Evolutionary conservation across 2,113 vertebrate species (phyloP).

Genomic region (Erythrocercus mccallii): DNA sequence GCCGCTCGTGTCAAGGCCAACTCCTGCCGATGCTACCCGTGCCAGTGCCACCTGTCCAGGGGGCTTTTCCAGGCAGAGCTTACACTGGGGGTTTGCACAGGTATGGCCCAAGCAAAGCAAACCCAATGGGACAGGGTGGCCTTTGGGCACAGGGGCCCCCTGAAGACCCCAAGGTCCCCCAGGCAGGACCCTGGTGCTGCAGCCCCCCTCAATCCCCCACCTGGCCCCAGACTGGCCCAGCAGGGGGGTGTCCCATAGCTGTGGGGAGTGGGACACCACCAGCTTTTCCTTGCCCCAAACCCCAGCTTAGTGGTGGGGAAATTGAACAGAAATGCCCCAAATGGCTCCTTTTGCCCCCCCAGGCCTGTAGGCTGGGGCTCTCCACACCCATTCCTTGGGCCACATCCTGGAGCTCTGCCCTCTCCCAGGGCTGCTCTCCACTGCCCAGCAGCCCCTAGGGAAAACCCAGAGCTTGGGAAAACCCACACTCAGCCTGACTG

Average conservation of each 20-base stretch:
- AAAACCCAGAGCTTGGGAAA: too few species aligned
- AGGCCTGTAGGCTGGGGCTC: not conserved
- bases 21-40: not conserved
- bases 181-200: not conserved
- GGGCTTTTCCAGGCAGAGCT: not conserved
- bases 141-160: not conserved
- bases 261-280: not conserved
- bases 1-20: accelerated
- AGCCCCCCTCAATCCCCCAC: accelerated
- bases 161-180: not conserved
- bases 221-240: not conserved
- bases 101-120: not conserved
- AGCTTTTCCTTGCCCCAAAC: not conserved
- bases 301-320: not conserved
- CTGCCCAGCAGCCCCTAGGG: not conserved
- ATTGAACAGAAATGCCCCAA: not conserved
- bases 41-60: accelerated
- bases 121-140: not conserved
- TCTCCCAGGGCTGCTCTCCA: not conserved
- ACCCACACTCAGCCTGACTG: accelerated
- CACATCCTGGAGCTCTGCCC: not conserved
- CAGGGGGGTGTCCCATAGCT: not conserved
- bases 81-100: accelerated
- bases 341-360: not conserved
- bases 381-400: not conserved